Evolutionary conservation across 2,888 invertebrate species (phyloP).

Genomic region (Synergus itoensis): DNA sequence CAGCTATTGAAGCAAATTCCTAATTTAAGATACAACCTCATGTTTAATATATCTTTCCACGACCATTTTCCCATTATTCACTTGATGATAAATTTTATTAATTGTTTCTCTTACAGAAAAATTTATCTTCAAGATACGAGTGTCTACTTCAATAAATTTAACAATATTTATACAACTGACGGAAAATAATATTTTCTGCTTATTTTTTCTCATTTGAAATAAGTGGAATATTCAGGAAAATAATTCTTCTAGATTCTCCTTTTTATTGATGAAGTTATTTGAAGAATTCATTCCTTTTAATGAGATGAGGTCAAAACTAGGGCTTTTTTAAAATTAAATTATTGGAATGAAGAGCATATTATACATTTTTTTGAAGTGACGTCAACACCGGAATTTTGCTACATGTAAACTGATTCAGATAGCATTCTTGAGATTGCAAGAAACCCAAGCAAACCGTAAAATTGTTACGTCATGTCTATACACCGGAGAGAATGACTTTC

Average conservation of each 20-base stretch:
- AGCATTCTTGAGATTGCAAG: background rate
- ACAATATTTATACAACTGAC: background rate
- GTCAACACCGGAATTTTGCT: constrained; percentile 14
- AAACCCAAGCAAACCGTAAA: background rate
- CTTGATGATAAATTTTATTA: background rate
- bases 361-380: background rate
- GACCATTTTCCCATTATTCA: background rate
- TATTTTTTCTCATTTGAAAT: background rate
- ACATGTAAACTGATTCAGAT: background rate
- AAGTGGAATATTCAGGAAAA: too few relatives aligned
- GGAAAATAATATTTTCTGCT: background rate
- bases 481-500: constrained; percentile 13
- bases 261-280: too few relatives aligned
- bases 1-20: background rate
- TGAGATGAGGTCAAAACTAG: too few relatives aligned
- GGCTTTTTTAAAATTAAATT: too few relatives aligned
- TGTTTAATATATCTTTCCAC: background rate
- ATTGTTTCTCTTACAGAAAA: background rate
- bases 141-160: background rate
- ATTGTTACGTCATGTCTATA: background rate
- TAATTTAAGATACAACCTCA: background rate
- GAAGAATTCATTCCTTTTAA: too few relatives aligned
- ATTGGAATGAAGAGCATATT: too few relatives aligned
- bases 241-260: too few relatives aligned
- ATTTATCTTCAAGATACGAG: background rate